phyloP scores from a whole-genome alignment of 2,888 invertebrate species.

The Galerucella nymphaeae region DNA sequence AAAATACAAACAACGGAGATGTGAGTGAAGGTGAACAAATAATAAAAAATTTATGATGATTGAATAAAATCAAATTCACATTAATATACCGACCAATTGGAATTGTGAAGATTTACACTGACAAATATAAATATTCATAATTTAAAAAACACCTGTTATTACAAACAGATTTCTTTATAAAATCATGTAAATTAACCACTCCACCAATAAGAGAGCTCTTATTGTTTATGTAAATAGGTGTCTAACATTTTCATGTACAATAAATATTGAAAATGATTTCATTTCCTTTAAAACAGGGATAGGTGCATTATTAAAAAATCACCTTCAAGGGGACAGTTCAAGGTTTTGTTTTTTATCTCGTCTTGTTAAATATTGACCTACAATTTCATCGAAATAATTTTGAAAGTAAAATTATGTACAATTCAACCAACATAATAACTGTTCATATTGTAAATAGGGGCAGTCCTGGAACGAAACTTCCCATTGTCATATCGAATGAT shows the following conservation, averaged over 20 bases:
- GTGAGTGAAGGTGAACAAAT: no score
- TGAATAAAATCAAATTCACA: no score
- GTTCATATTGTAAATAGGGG: no score
- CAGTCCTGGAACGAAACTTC: no score
- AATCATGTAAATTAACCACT: background rate
- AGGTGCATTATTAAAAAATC: conserved; percentile 22
- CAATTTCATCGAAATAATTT: background rate
- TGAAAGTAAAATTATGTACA: background rate
- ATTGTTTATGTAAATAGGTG: conserved; percentile 13
- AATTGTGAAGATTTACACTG: background rate
- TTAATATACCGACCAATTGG: no score
- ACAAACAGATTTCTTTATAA: background rate
- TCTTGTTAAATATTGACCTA: conserved; percentile 10
- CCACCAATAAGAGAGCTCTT: conserved; percentile 4
- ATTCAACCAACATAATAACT: no score
- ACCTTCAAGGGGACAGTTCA: conserved; percentile 20
- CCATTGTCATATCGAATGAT: no score
- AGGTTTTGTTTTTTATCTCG: conserved; percentile 14
- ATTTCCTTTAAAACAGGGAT: conserved; percentile 28
- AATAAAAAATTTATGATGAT: no score
- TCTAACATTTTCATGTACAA: conserved; percentile 12
- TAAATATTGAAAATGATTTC: conserved; percentile 31
- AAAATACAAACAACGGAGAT: no score
- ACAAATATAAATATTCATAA: background rate
- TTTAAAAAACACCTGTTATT: background rate